phyloP scores from a whole-genome alignment of 2,797 vertebrate genomes.

The Parauchenoglanis ngamensis region DNA sequence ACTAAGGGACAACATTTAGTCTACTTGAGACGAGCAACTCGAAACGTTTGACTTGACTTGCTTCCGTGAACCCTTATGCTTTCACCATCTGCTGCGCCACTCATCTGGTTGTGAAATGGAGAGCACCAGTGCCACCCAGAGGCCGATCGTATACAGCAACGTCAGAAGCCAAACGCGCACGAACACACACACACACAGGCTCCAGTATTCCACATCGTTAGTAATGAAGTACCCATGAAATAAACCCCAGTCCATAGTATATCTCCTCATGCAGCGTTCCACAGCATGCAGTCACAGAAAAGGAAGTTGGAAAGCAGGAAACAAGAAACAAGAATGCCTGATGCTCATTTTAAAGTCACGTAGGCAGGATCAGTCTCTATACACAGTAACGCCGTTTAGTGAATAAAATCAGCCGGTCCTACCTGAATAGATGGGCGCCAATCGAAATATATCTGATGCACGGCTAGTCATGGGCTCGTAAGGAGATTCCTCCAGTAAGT shows the following conservation, averaged over 20 bases:
- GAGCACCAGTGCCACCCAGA: constrained; percentile 76
- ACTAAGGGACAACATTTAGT: constrained; percentile 33
- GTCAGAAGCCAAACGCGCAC: neutral
- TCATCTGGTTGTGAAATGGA: constrained; percentile 54
- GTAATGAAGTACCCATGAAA: constrained; percentile 8
- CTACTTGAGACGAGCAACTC: constrained; percentile 31
- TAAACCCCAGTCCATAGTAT: constrained; percentile 5
- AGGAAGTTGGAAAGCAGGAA: constrained; percentile 9
- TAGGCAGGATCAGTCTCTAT: too few species aligned
- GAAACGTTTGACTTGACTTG: constrained; percentile 40
- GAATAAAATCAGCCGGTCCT: constrained; percentile 64
- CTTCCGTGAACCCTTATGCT: constrained; percentile 48
- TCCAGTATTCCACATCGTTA: constrained; percentile 15
- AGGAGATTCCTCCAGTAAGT: constrained; percentile 94
- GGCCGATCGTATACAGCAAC: constrained; percentile 32
- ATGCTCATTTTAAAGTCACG: neutral
- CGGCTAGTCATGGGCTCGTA: constrained; percentile 95
- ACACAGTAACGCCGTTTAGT: neutral
- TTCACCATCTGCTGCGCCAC: constrained; percentile 48
- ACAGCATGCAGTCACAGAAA: constrained; percentile 26
- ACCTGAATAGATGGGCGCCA: constrained; percentile 96
- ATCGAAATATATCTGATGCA: constrained; percentile 92
- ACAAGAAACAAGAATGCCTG: constrained; percentile 4
- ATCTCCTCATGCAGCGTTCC: constrained; percentile 16
- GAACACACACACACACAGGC: neutral